Evolutionary conservation across 2,113 vertebrate genomes (phyloP), one percentile per base, ranked within the genome.

Genomic region (Hyaena hyaena): DNA sequence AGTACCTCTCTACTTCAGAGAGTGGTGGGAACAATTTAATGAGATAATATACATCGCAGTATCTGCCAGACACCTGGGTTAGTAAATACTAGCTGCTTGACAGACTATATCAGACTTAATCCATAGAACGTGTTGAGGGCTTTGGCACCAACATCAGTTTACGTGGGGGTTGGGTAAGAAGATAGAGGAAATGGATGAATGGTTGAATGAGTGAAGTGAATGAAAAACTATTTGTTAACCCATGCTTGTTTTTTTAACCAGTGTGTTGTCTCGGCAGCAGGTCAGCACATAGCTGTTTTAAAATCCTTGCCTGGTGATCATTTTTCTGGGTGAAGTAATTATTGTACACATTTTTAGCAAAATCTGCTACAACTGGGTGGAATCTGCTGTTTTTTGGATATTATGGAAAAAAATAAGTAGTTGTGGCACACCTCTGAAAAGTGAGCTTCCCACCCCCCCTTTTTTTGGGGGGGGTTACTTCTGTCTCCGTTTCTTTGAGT

Each of bases 271-370:
- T 93, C 45, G 33, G n/a, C 66, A 74, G 21, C 77, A 15, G 35
- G 79, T 66, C 58, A 90, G 68, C 81, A 15, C 26, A 19, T 15
- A 55, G 19, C 66, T 76, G 39, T 83, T 61, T 93, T 63, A 58
- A 33, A 55, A 8, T 71, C 90, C 82, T 83, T 63, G 28, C 21
- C 68, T 35, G 19, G 14, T 55, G 66, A 63, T 68, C 53, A n/a
- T 76, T 92, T 93, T 80, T 88, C 86, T 43, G 48, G 84, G 63
- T 88, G 77, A 94, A 85, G 28, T 90, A 28, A 53, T 96, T 65
- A 74, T 95, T 95, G 93, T 95, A 50, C 71, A 39, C 48, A 23
- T 1, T 96, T 97, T 95, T 87, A 35, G 91, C 26, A 4, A 61
- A 86, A 80, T 89, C 35, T 61, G 80, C 68, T 50, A 3, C 53